Evolutionary conservation across 2,888 invertebrate genomes (phyloP).

Genomic region (Synanthedon vespiformis): DNA sequence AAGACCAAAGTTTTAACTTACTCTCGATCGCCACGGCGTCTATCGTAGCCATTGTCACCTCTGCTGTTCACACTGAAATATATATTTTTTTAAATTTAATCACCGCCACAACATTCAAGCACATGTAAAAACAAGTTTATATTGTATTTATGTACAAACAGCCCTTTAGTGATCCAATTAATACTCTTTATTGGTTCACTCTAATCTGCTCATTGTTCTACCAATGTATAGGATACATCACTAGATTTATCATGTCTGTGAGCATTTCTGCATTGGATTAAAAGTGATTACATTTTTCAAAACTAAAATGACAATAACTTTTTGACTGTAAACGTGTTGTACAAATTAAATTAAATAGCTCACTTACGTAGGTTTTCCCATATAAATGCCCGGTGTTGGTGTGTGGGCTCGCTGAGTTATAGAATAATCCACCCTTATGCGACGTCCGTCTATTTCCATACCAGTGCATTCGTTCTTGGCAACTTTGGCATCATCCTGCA

Average conservation of each 20-base stretch:
- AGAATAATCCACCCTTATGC: constrained; percentile 95
- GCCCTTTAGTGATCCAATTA: constrained; percentile 52
- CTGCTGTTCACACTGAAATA: constrained; percentile 26
- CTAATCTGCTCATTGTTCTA: constrained; percentile 45
- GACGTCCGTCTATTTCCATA: constrained; percentile 92
- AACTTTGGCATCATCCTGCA: constrained; percentile 87
- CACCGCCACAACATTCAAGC: too few relatives aligned
- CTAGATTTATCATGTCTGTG: constrained; percentile 12
- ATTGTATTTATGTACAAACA: constrained; percentile 33
- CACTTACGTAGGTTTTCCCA: constrained; percentile 91
- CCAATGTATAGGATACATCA: constrained; percentile 31
- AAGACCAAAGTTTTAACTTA: constrained; percentile 36
- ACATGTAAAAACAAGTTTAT: too few relatives aligned
- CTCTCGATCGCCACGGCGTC: constrained; percentile 68
- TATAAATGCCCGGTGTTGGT: constrained; percentile 97
- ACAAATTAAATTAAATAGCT: too few relatives aligned
- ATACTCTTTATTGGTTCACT: constrained; percentile 30
- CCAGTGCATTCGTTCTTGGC: constrained; percentile 95
- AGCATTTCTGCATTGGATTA: constrained; percentile 30
- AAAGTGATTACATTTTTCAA: background rate
- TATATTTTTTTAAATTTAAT: background rate
- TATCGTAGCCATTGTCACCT: constrained; percentile 65
- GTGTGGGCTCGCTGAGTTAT: constrained; percentile 97
- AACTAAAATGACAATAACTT: too few relatives aligned
- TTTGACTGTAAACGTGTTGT: too few relatives aligned